Conservation (phyloP, 2,113 vertebrate species). For the Chrysemys picta region DNA sequence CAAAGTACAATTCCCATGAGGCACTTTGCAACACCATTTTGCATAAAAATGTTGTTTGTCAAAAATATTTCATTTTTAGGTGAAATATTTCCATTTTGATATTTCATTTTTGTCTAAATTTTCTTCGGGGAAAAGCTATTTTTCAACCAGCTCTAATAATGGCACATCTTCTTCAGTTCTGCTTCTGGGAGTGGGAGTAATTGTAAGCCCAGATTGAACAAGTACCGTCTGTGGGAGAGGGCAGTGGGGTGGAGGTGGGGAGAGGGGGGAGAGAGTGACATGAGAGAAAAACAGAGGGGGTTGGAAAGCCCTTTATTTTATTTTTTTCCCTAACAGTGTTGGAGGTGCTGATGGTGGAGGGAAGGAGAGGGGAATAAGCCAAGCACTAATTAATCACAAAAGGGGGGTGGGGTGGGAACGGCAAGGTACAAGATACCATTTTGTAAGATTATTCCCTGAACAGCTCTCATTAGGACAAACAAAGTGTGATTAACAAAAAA, state of each 20-base stretch:
- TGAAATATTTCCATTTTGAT: neutral
- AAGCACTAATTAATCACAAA: constrained; percentile 56
- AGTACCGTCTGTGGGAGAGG: neutral
- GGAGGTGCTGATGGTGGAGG: constrained; percentile 30
- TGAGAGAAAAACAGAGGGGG: constrained; percentile 1
- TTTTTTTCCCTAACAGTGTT: neutral
- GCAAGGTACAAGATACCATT: constrained; percentile 57
- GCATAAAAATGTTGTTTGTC: neutral
- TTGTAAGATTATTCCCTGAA: constrained; percentile 56
- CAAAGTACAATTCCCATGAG: neutral
- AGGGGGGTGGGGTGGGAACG: neutral
- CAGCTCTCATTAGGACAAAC: constrained; percentile 28
- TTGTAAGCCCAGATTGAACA: constrained; percentile 15
- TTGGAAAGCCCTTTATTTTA: constrained; percentile 27
- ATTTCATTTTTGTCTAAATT: constrained; percentile 16
- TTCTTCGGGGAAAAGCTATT: neutral
- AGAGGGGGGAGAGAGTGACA: constrained; percentile 3
- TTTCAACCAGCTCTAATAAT: neutral
- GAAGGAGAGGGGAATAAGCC: constrained; percentile 1
- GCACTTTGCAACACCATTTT: neutral
- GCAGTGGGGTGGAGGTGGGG: neutral
- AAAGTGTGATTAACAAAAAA: constrained; percentile 46
- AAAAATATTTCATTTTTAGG: neutral
- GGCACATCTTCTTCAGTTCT: neutral
- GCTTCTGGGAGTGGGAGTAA: neutral